Percentiles rank a stretch among this genome's conserved stretches.
phyloP scores from a whole-genome alignment of 37 sponge, comb jelly and placozoan genomes.

The Chondrosia reniformis region DNA sequence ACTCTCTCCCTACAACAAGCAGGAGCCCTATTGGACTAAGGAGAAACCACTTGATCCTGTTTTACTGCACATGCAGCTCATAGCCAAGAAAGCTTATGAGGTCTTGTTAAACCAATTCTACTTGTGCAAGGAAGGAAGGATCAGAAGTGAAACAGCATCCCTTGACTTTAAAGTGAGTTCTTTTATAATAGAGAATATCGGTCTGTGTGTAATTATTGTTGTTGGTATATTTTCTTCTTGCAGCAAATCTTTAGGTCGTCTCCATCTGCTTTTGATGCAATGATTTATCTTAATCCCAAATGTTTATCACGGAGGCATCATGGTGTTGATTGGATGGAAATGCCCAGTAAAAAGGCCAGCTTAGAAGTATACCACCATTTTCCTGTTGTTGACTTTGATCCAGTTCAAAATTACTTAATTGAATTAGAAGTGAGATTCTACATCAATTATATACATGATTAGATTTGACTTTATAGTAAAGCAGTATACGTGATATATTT shows the following conservation, averaged over 20 bases:
- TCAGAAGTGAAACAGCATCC: not conserved
- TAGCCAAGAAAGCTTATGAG: constrained; percentile 48
- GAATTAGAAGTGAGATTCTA: constrained; percentile 70
- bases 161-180: constrained; percentile 1
- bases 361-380: constrained; percentile 27
- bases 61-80: constrained; percentile 6
- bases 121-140: not conserved
- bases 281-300: constrained; percentile 70
- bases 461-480: not conserved
- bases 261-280: constrained; percentile 66
- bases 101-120: constrained; percentile 36
- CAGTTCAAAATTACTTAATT: constrained; percentile 52
- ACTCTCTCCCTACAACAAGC: constrained; percentile 59
- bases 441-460: not conserved
- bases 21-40: constrained; percentile 30
- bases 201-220: not conserved
- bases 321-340: constrained; percentile 47
- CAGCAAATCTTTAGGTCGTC: constrained; percentile 84
- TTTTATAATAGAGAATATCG: not conserved
- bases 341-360: not conserved
- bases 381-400: constrained; percentile 84
- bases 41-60: constrained; percentile 42
- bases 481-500: no score
- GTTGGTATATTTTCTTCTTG: not conserved
- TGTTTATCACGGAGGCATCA: constrained; percentile 37